Conservation (phyloP, 1,140 invertebrate species). For the Cyclina sinensis region DNA sequence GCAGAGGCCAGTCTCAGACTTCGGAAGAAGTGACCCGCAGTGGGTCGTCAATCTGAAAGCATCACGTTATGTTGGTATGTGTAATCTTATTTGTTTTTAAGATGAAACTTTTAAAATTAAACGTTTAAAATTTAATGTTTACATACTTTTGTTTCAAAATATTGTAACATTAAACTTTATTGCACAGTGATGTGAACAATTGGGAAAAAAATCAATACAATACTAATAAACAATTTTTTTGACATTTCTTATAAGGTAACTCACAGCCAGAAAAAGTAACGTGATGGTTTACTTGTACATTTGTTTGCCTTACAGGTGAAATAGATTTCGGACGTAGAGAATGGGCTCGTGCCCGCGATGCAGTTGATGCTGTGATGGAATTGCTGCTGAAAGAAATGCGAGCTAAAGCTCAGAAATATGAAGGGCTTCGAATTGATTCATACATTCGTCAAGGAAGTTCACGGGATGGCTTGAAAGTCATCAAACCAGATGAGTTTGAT, state of each 20-base stretch:
- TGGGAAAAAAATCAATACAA: too few relatives aligned
- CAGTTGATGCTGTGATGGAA: constrained; percentile 4
- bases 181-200: too few relatives aligned
- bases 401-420: too few relatives aligned
- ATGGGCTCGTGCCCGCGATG: too few relatives aligned
- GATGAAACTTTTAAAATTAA: neutral
- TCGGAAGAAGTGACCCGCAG: neutral
- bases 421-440: constrained; percentile 32
- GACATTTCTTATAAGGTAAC: neutral
- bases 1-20: constrained; percentile 26
- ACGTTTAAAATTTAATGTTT: neutral
- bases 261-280: neutral
- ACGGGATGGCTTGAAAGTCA: constrained; percentile 53
- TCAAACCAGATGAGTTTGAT: too few relatives aligned
- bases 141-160: neutral
- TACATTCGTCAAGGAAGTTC: constrained; percentile 56
- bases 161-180: neutral
- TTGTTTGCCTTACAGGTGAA: constrained; percentile 18
- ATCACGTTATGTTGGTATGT: constrained; percentile 50
- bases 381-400: neutral
- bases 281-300: neutral
- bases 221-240: neutral
- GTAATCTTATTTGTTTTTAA: too few relatives aligned
- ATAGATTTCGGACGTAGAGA: constrained; percentile 24
- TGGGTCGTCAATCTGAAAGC: constrained; percentile 24